Percentiles rank a stretch among this genome's conserved stretches.
These are phyloP conservation scores for Drosophila funebris DNA, from an alignment of 1,140 invertebrate species.

Conservation along the genomic window DNA sequence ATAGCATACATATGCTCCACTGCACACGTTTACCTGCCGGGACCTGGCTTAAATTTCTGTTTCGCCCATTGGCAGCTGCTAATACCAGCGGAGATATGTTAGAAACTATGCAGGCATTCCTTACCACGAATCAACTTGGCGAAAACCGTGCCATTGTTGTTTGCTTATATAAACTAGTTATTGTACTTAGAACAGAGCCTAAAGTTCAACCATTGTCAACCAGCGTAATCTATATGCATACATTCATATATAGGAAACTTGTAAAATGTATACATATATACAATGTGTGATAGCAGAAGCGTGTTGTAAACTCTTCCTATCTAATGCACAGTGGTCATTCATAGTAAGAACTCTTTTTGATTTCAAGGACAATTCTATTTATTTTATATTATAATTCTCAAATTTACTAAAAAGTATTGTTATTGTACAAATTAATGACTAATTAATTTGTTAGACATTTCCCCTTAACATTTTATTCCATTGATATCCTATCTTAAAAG, in stretches of 20 bases:
- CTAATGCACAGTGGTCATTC: too few relatives aligned
- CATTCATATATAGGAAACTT: background rate
- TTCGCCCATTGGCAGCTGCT: conserved; percentile 37
- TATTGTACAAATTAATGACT: too few relatives aligned
- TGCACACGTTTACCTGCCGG: conserved; percentile 41
- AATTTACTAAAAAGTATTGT: too few relatives aligned
- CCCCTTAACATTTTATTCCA: too few relatives aligned
- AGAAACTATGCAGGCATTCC: conserved; percentile 9
- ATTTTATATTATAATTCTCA: too few relatives aligned
- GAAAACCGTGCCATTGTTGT: background rate
- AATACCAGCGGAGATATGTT: conserved; percentile 5
- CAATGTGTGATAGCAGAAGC: too few relatives aligned
- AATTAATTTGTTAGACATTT: background rate
- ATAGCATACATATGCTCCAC: conserved; percentile 18
- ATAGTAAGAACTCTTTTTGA: too few relatives aligned
- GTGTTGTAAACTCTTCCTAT: too few relatives aligned
- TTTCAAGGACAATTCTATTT: too few relatives aligned
- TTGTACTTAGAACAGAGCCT: background rate
- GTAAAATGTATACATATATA: background rate
- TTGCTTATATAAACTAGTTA: background rate
- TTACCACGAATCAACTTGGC: background rate
- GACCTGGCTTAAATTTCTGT: conserved; percentile 18
- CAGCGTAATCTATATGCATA: too few relatives aligned
- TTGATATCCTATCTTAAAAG: too few relatives aligned
- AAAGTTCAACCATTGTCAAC: background rate